These are phyloP conservation scores for Erpobdella octoculata DNA, from an alignment of 2,888 invertebrate species.

Conservation along the genomic window DNA sequence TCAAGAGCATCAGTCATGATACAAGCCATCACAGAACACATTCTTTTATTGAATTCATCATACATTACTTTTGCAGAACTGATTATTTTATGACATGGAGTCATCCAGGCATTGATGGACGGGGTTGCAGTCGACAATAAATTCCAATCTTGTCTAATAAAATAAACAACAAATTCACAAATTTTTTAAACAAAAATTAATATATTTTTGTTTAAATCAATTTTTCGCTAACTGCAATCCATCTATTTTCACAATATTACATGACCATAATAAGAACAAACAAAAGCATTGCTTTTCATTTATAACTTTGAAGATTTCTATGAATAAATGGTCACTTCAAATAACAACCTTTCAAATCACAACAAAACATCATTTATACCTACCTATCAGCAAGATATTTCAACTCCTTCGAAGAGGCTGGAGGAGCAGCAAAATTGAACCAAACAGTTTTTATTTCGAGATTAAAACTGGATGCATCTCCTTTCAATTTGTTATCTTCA, in stretches of 20 bases:
- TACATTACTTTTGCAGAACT: slow-evolving; percentile 74
- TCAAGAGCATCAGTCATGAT: slow-evolving; percentile 87
- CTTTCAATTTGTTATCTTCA: slow-evolving; percentile 39
- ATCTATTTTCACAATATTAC: background rate
- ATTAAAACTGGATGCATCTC: slow-evolving; percentile 65
- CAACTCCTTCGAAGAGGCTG: slow-evolving; percentile 79
- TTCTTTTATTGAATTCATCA: slow-evolving; percentile 59
- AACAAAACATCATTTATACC: background rate
- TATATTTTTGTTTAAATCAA: background rate
- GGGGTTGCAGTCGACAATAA: slow-evolving; percentile 87
- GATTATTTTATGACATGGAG: slow-evolving; percentile 82
- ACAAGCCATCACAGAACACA: slow-evolving; percentile 73
- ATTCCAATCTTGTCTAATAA: slow-evolving; percentile 80
- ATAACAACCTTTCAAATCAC: background rate
- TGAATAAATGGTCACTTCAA: background rate
- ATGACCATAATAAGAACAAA: background rate
- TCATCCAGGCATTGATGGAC: slow-evolving; percentile 95
- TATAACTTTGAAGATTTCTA: too few relatives aligned
- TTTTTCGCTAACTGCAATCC: background rate
- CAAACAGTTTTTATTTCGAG: slow-evolving; percentile 82
- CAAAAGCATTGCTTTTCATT: too few relatives aligned
- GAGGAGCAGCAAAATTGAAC: slow-evolving; percentile 96
- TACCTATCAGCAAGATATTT: background rate
- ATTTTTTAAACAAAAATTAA: background rate
- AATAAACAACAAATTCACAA: background rate